Conservation (phyloP, 1,140 invertebrate species). For the Aleiodes sp. region DNA sequence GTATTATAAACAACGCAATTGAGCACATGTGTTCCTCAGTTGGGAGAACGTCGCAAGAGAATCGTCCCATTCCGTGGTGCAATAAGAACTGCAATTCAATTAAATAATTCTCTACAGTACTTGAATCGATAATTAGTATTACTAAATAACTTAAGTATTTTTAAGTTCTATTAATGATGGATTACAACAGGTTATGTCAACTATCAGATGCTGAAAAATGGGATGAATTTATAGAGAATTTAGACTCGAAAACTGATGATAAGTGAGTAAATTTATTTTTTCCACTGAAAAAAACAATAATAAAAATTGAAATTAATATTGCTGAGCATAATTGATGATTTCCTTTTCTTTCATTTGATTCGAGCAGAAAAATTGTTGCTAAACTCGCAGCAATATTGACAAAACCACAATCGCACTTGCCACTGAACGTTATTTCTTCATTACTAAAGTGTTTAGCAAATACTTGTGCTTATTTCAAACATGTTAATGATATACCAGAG, state of each 20-base stretch:
- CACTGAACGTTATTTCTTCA: slow-evolving; percentile 41
- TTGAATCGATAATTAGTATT: too few species aligned
- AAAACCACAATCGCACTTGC: slow-evolving; percentile 27
- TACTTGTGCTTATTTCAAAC: slow-evolving; percentile 43
- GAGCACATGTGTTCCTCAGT: too few species aligned
- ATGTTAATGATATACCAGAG: not conserved
- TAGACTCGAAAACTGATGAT: not conserved
- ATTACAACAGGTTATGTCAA: not conserved
- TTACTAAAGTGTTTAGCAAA: slow-evolving; percentile 55
- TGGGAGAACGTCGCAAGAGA: too few species aligned
- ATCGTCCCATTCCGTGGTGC: too few species aligned
- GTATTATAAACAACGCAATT: too few species aligned
- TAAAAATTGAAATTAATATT: too few species aligned
- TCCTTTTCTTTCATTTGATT: not conserved
- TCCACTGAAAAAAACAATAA: not conserved
- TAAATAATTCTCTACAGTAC: too few species aligned
- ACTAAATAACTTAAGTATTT: too few species aligned
- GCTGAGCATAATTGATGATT: too few species aligned
- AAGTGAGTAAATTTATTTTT: not conserved
- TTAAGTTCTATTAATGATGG: not conserved
- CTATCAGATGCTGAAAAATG: not conserved
- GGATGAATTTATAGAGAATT: not conserved
- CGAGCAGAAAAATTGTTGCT: slow-evolving; percentile 34
- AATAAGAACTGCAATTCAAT: too few species aligned
- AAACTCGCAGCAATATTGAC: slow-evolving; percentile 49